These are phyloP conservation scores for Malurus elegans DNA, from an alignment of 2,113 vertebrate species.

Conservation along the genomic window DNA sequence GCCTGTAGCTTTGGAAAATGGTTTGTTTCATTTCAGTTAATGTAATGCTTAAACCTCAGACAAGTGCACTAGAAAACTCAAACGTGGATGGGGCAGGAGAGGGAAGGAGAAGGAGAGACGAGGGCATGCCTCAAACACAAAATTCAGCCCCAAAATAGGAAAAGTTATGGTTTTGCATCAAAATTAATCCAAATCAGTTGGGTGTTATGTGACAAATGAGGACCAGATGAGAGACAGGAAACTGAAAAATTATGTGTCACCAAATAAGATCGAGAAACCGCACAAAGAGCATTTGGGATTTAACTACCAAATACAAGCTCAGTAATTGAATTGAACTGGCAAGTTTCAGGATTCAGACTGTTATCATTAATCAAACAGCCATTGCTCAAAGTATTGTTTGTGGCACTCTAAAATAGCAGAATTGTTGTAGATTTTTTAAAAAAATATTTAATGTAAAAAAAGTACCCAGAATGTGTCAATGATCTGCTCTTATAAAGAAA, in stretches of 20 bases:
- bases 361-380: neutral
- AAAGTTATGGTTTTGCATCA: neutral
- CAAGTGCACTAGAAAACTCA: neutral
- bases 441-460: neutral
- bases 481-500: neutral
- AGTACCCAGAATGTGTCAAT: neutral
- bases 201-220: neutral
- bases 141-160: neutral
- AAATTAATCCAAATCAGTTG: neutral
- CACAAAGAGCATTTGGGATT: neutral
- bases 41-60: neutral
- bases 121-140: neutral
- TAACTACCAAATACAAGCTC: neutral
- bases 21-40: neutral
- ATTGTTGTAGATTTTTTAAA: neutral
- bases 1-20: neutral
- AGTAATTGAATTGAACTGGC: neutral
- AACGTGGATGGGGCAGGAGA: accelerated
- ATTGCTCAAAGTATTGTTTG: neutral
- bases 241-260: neutral
- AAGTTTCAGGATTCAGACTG: neutral
- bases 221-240: neutral
- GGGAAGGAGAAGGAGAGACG: too few species aligned
- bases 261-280: neutral
- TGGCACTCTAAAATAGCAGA: neutral